Base-by-base conservation (phyloP, 2,113 vertebrate genomes). In the Amphiprion percula region DNA sequence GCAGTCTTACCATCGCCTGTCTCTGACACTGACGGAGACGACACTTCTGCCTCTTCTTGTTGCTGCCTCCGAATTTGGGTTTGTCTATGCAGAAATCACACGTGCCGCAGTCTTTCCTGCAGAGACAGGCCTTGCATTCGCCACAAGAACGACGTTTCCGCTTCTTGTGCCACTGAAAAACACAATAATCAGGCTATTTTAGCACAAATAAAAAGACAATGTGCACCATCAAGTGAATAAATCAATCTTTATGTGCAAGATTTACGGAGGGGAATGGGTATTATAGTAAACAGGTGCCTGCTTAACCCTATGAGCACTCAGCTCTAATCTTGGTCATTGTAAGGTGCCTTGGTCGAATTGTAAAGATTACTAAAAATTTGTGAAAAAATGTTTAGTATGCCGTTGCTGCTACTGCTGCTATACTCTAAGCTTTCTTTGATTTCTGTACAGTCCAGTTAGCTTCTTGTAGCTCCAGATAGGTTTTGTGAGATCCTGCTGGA, bases 71-170 rank as follows among this genome's bases (percentile, higher is more conserved):
- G 44, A 97, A 97, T 87, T 97, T 97, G 82, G 97, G 96, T 85
- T 97, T 97, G 93, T 97, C 96, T 14, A 92, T 86, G 82, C 97
- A 98, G 93, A 96, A 97, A 87, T 98, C 96, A 15, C 97, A 98
- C 8, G 90, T 93, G 80, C 96, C 96, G 23, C 96, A 97, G 92
- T 97, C 97, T 72, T 85, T 93, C 77, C 93, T 94, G 74, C 93
- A 92, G 41, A 95, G 93, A 73, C 97, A 98, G 76, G 96, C 96
- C 65, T 95, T 92, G 79, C 97, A 98, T 72, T 91, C 85, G 24
- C 96, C 97, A 69, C 97, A 98, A 54, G 94, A 92, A 3, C 96
- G 95, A 4, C 95, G 93, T 69, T 94, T 95, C 17, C 93, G 86
- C 77, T 91, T 95, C 80, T 89, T 90, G 21, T 87, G 88, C 82